Conservation (phyloP, 2,113 vertebrate species). For the Chaetops frenatus region DNA sequence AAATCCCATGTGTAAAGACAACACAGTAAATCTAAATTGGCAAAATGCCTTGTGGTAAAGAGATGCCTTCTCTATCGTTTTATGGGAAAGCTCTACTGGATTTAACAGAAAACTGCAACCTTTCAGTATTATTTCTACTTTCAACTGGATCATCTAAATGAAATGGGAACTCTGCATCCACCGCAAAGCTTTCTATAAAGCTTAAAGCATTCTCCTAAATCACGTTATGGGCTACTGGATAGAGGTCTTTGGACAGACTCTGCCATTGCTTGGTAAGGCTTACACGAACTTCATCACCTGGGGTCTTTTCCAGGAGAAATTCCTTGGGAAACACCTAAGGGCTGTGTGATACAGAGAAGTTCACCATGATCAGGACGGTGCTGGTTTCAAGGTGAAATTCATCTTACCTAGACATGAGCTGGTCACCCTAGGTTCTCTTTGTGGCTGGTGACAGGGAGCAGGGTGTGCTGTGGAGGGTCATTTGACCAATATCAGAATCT, state of each 20-base stretch:
- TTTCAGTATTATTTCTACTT: not conserved
- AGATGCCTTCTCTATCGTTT: not conserved
- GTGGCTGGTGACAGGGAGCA: not conserved
- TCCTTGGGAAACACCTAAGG: not conserved
- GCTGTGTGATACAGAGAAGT: not conserved
- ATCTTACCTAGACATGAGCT: not conserved
- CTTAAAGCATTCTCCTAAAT: not conserved
- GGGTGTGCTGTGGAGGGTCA: not conserved
- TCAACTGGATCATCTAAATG: not conserved
- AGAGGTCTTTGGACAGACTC: not conserved
- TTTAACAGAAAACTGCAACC: not conserved
- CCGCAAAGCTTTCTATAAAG: not conserved
- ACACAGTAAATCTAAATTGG: not conserved
- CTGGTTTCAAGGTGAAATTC: not conserved
- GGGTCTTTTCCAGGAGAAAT: not conserved
- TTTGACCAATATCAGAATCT: not conserved
- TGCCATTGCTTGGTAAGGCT: not conserved
- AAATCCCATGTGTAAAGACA: not conserved
- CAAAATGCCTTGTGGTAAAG: not conserved
- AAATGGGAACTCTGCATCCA: not conserved
- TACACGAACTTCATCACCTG: accelerated
- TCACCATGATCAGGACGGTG: accelerated
- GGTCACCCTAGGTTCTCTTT: not conserved
- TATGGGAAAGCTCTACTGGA: not conserved
- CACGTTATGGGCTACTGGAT: not conserved